Base-by-base conservation (phyloP, 1,140 invertebrate species). In the Reticulitermes speratus region DNA sequence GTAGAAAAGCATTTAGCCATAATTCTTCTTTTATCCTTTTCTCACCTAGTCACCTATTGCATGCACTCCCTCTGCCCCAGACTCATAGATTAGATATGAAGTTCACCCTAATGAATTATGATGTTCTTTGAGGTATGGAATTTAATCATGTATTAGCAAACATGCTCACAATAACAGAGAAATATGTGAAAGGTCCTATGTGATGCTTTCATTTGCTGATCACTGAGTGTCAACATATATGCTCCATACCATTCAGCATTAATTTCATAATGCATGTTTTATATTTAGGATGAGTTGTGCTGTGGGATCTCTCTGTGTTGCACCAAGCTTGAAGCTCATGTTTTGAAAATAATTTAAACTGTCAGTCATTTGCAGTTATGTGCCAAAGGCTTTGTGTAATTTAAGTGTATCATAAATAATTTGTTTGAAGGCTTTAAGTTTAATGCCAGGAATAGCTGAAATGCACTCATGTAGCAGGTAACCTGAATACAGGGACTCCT, bases 281-380 rank as follows among this genome's bases (percentile, higher is more conserved):
- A 8, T 59, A 75, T 75, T 25, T 75, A 30, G 65, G 65, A 30
- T 75, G 25, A 30, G 1, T 30, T 30, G n/a, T 75, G 65, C 25
- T n/a, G n/a, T 75, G n/a, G 65, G 65, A 30, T 75, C 65, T 75
- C 65, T 75, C 65, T 75, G 65, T 75, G 52, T 55, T 55, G 19
- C 52, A 55, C 19, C 52, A 55, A 19, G n/a, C 65, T 30, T 75
- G 65, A 75, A 75, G 65, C 7, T 55, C 52, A 55, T 55, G 1
- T 21, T 19, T 19, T 55, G 1, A 55, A 55, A 55, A 55, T 55
- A 16, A 55, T 55, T 55, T 55, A 55, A 19, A 19, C 52, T 55
- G 14, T 12, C 45, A 55, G 52, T 55, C 19, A 55, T 55, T 19
- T 55, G 52, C 19, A 5, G 19, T 55, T 55, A 55, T 21, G 19